Evolutionary conservation across 2,113 vertebrate genomes (phyloP).

Genomic region (Chaenocephalus aceratus): DNA sequence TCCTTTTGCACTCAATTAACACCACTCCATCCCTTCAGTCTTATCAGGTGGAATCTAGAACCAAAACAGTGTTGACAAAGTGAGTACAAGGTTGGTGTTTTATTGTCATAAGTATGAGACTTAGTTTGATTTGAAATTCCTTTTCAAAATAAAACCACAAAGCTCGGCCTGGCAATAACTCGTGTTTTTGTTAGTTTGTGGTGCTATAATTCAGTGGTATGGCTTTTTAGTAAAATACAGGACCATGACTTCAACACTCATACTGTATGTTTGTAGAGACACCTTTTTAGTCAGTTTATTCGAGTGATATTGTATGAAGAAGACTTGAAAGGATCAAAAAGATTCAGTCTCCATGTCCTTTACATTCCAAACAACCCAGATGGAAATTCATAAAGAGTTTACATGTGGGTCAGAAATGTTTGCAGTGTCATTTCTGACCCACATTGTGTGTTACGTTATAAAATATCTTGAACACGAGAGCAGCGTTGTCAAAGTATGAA

Average conservation of each 20-base stretch:
- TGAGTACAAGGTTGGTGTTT: neutral
- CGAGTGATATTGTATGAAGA: conserved; percentile 10
- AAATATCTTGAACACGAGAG: conserved; percentile 21
- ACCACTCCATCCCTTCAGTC: too few relatives aligned
- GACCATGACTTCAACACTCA: neutral
- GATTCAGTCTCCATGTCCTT: conserved; percentile 28
- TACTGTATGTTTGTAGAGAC: neutral
- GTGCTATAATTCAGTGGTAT: too few relatives aligned
- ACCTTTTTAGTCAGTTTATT: neutral
- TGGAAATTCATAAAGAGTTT: conserved; percentile 11
- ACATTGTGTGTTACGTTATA: conserved; percentile 10
- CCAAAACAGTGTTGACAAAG: neutral
- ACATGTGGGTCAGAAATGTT: conserved; percentile 30
- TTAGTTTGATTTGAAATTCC: neutral
- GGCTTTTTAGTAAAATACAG: neutral
- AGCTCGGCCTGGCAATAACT: neutral
- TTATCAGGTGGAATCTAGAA: neutral
- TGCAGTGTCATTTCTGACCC: neutral
- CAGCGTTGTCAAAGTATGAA: too few relatives aligned
- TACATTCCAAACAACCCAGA: conserved; percentile 51
- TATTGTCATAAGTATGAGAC: neutral
- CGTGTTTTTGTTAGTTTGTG: neutral
- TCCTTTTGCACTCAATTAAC: neutral
- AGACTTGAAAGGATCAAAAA: conserved; percentile 5
- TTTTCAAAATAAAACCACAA: neutral